Conservation (phyloP, 2,888 invertebrate genomes). For the Mystacides longicornis region DNA sequence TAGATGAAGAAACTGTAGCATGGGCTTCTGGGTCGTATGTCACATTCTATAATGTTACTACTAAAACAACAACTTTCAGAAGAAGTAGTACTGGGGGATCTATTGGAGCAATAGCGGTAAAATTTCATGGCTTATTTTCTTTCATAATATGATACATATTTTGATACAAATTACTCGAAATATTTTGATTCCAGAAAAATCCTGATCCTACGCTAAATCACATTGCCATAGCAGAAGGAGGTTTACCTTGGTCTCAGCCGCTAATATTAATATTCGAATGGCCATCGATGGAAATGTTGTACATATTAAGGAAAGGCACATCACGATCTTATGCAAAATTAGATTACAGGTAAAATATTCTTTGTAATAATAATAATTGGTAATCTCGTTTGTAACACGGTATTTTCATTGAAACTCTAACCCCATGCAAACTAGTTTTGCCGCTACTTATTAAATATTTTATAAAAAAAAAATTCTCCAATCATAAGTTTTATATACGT, state of each 20-base stretch:
- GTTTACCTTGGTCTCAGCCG: conserved; percentile 45
- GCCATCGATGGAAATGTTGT: conserved; percentile 69
- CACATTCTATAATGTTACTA: conserved; percentile 64
- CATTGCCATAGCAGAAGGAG: conserved; percentile 75
- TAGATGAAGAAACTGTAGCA: conserved; percentile 65
- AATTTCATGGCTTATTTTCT: not conserved
- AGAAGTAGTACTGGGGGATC: conserved; percentile 71
- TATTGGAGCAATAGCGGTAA: conserved; percentile 66
- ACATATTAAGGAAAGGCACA: conserved; percentile 72
- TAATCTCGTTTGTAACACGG: no score
- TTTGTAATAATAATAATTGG: no score
- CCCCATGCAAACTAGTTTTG: no score
- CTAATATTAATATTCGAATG: conserved; percentile 76
- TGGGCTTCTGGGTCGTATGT: conserved; percentile 79
- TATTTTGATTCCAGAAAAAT: conserved; percentile 47
- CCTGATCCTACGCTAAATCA: conserved; percentile 51
- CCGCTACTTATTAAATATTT: no score
- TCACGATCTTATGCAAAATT: conserved; percentile 63
- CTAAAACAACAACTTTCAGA: conserved; percentile 59
- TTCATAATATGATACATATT: not conserved
- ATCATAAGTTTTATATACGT: no score
- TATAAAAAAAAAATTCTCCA: no score
- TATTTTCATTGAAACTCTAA: no score
- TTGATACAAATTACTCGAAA: not conserved
- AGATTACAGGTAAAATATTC: conserved; percentile 66